Evolutionary conservation across 1,140 invertebrate species (phyloP), one percentile per base, ranked within the genome.

Genomic region (Alviniconcha marisindica): DNA sequence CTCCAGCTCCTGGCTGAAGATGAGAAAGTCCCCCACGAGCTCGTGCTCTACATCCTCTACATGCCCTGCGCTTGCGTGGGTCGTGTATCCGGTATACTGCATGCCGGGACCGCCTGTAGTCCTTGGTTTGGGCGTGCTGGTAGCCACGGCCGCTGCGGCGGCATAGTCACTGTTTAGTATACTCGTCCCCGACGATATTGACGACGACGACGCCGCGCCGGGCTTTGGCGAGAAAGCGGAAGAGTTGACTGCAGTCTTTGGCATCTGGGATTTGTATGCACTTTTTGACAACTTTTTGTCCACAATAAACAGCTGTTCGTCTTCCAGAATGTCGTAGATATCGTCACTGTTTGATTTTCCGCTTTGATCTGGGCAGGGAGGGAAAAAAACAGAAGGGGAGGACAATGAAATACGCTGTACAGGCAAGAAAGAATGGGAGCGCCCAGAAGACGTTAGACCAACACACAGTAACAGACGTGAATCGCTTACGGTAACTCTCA

Each of bases 321-420:
- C 71, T n/a, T 74, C 71, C 12, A 74, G 24, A 74, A 74, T 74
- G 40, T 74, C 71, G 40, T 74, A 74, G 10, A 74, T 74, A 36
- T 74, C 28, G 73, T 76, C 73, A 36, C 42, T 74, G 15, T 74
- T 40, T 44, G 40, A 15, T 28, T 42, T 74, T 4, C 38, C n/a
- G 71, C 28, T n/a, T 48, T 42, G 38, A 24, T 74, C 71, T 74
- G 71, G 14, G 36, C 10, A 71, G 38, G 33, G 24, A 38, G 12
- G 2, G 0, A 38, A 1, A 38, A 38, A 36, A 2, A 38, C 12
- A 33, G 33, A 40, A 33, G 36, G 28, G 0, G 5, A 15, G 28
- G 0, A 40, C 66, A 38, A 71, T 71, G 4, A 36, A 7, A 15
- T 66, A 7, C 10, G 7, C 7, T n/a, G 60, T 31, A 7, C 14